phyloP scores from a whole-genome alignment of 2,113 vertebrate genomes.

The Rhombomys opimus region DNA sequence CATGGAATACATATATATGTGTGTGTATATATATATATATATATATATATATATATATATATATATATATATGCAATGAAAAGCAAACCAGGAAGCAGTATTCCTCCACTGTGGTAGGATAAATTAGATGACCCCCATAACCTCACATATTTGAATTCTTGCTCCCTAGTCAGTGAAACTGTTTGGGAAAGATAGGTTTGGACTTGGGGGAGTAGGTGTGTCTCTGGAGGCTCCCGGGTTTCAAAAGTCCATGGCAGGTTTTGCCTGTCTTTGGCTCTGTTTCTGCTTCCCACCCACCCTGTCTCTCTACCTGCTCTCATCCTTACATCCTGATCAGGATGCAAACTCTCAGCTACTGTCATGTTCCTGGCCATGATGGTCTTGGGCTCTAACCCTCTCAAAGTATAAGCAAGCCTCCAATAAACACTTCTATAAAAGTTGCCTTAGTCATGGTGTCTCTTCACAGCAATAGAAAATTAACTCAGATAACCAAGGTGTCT shows the following conservation, averaged over 20 bases:
- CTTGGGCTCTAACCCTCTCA: background rate
- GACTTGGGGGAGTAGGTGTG: background rate
- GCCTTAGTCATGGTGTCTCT: background rate
- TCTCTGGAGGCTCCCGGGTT: background rate
- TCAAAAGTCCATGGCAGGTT: background rate
- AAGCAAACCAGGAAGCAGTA: background rate
- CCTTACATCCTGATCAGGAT: background rate
- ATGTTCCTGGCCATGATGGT: background rate
- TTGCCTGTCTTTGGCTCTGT: background rate
- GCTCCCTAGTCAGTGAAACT: background rate
- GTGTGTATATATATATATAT: background rate
- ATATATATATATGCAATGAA: background rate
- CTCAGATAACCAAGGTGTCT: background rate
- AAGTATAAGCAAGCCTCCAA: background rate
- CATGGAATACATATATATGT: background rate
- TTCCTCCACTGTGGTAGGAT: no score
- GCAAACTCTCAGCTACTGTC: background rate
- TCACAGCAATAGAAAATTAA: background rate
- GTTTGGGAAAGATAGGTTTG: background rate
- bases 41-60: background rate
- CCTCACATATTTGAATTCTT: background rate
- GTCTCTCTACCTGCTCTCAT: background rate
- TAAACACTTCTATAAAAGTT: background rate
- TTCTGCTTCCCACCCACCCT: background rate
- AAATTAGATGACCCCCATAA: background rate